Evolutionary conservation across 92 coral and sea anemone species (phyloP), one percentile per base, ranked within the genome.

Genomic region (Heliopora coerulea): DNA sequence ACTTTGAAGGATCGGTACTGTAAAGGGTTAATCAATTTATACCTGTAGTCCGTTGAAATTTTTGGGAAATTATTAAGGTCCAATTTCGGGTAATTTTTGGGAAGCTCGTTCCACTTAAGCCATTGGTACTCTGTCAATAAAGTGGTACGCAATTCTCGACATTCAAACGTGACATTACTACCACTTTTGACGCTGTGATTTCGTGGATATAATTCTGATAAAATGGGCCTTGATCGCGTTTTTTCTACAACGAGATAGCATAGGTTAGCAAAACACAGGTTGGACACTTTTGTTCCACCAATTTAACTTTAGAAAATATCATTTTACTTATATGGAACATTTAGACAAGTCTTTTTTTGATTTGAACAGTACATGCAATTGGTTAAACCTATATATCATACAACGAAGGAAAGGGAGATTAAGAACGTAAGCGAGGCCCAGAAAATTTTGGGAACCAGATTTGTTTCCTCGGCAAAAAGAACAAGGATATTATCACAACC

Each of bases 91-190:
- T 73, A 50, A 15, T 42, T 56, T 11, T 72, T 69, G 20, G 85
- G 80, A 8, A 78, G 59, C 24, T 73, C 54, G 31, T 83, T 41
- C 87, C 85, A 86, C 30, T 83, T 84, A 13, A 73, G 50, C 91
- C 91, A 86, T 11, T 68, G 78, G 42, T 83, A 74, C 48, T 83
- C 83, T 2, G 87, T 83, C 39, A 86, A 66, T 12, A 82, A 49
- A 19, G 77, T 78, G 62, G 62, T 83, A 3, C 59, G 14, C 2
- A 83, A 21, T 63, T 79, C 87, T 26, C 72, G 26, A 40, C 87
- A 86, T 7, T 46, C 39, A 64, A 86, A 65, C 21, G 83, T 68
- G 5, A 78, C 79, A 50, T 79, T 73, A 15, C 50, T 70, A 14
- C 91, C 91, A 28, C 61, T 11, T 40, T 64, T 31, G 30, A 62